These are phyloP conservation scores for Antechinus flavipes DNA, from an alignment of 2,113 vertebrate species.

Conservation along the genomic window DNA sequence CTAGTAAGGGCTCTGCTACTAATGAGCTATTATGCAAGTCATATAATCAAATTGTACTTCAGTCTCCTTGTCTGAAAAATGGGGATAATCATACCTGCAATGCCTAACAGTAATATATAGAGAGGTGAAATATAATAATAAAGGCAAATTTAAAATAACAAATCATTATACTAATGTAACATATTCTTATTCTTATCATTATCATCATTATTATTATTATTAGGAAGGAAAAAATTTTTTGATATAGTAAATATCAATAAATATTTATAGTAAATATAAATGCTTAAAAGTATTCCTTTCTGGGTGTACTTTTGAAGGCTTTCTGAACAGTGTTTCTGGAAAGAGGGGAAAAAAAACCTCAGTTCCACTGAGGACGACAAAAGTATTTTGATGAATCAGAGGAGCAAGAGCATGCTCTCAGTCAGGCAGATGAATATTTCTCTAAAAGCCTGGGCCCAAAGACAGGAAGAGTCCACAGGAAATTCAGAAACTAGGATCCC, in stretches of 20 bases:
- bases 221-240: not conserved
- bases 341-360: not conserved
- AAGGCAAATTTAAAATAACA: not conserved
- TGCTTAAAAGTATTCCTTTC: not conserved
- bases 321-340: not conserved
- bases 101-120: not conserved
- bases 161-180: not conserved
- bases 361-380: not conserved
- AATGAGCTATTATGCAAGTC: not conserved
- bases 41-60: not conserved
- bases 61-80: not conserved
- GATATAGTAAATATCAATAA: not conserved
- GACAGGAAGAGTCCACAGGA: not conserved
- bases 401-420: not conserved
- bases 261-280: not conserved
- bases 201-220: not conserved
- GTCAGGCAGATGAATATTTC: not conserved
- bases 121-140: not conserved
- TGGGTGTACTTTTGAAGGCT: not conserved
- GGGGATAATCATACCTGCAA: not conserved
- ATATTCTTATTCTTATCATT: not conserved
- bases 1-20: not conserved
- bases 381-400: not conserved
- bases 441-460: not conserved
- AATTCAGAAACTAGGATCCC: not conserved